Conservation (phyloP, 2,888 invertebrate species). For the Hemithea aestivaria region DNA sequence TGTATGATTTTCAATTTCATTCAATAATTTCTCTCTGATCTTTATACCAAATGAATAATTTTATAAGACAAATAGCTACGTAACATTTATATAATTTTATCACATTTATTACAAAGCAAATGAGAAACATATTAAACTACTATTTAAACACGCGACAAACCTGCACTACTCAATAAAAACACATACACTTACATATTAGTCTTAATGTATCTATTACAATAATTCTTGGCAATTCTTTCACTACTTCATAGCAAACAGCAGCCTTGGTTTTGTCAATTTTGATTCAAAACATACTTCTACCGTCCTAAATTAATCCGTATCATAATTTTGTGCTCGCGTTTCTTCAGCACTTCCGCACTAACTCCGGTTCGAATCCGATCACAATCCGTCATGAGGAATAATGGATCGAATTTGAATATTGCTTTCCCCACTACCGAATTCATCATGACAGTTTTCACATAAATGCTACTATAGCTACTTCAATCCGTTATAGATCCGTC, state of each 20-base stretch:
- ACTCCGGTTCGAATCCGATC: too few species aligned
- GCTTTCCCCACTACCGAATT: too few species aligned
- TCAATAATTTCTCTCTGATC: not conserved
- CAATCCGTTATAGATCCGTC: too few species aligned
- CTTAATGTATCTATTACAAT: slow-evolving; percentile 23
- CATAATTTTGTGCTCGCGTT: slow-evolving; percentile 28
- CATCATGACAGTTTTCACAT: too few species aligned
- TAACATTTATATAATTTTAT: slow-evolving; percentile 29
- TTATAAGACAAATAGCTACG: slow-evolving; percentile 41
- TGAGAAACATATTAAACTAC: slow-evolving; percentile 21
- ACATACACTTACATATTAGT: slow-evolving; percentile 19
- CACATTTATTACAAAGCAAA: slow-evolving; percentile 31
- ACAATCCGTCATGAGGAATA: too few species aligned
- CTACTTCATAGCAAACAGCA: slow-evolving; percentile 49
- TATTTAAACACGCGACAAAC: slow-evolving; percentile 28
- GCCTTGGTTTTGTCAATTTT: slow-evolving; percentile 53
- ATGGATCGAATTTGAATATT: too few species aligned
- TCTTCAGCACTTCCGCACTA: too few species aligned
- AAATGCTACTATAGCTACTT: too few species aligned
- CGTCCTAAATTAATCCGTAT: slow-evolving; percentile 22
- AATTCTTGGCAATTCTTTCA: slow-evolving; percentile 37
- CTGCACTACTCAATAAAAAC: slow-evolving; percentile 24
- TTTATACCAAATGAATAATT: slow-evolving; percentile 38
- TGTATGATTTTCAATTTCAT: too few species aligned
- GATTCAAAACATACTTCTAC: slow-evolving; percentile 40